Conservation (phyloP, 1,140 invertebrate species). For the Drosophila parvula region DNA sequence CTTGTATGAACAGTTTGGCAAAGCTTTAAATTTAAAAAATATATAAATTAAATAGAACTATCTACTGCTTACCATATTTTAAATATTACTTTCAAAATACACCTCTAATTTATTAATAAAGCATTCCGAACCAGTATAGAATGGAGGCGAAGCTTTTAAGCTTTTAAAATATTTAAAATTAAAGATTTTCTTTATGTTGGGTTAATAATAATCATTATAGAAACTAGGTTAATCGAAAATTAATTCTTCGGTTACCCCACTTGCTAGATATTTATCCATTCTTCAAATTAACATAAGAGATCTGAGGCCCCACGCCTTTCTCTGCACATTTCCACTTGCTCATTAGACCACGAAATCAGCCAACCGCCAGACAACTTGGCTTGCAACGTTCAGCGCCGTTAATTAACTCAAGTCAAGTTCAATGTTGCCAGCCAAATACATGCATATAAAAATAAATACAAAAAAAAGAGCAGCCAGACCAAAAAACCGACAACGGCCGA, state of each 20-base stretch:
- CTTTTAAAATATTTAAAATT: not conserved
- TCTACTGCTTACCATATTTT: too few species aligned
- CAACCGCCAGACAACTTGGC: conserved; percentile 24
- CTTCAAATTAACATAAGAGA: conserved; percentile 8
- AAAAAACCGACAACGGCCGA: conserved; percentile 34
- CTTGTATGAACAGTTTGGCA: too few species aligned
- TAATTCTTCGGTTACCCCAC: conserved; percentile 1
- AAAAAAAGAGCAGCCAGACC: conserved; percentile 29
- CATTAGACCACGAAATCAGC: conserved; percentile 53
- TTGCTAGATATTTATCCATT: not conserved
- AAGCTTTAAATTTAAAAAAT: too few species aligned
- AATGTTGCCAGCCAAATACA: conserved; percentile 47
- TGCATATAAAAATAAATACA: conserved; percentile 15
- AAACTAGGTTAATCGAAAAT: not conserved
- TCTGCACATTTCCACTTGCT: conserved; percentile 20
- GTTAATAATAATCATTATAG: not conserved
- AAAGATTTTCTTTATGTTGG: not conserved
- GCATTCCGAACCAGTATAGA: too few species aligned
- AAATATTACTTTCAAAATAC: too few species aligned
- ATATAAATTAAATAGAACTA: too few species aligned
- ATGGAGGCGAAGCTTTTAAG: too few species aligned
- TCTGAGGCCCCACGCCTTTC: conserved; percentile 11
- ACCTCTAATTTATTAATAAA: too few species aligned
- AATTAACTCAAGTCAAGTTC: conserved; percentile 71
- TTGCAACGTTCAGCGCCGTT: conserved; percentile 46